Base-by-base conservation (phyloP, 2,888 invertebrate genomes). In the Pandemis corylana region DNA sequence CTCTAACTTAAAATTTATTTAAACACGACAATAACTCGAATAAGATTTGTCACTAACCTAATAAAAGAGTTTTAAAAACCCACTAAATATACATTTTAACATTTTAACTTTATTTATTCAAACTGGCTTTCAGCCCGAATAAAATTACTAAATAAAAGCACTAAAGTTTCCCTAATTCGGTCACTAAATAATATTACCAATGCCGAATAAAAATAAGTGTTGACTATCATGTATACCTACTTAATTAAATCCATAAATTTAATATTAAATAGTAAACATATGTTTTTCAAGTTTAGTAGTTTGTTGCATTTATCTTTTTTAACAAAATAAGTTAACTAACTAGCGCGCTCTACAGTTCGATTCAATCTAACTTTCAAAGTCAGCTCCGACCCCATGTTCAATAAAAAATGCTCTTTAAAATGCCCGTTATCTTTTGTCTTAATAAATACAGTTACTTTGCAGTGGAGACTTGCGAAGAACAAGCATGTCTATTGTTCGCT, bases 31-130 rank as follows among this genome's bases (percentile, higher is more conserved):
- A 62, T 28, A 15, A 65, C 13, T 61, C 28, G 20, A 15, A 70
- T 70, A 44, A n/a, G 44, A 62, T 44, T 62, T 15, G 28, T 44
- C 28, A 70, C 42, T 69, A 61, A 69, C 51, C 65, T 69, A 70
- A 53, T 20, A 20, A 56, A 13, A 65, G 73, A 74, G 73, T 65
- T 59, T 74, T 65, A n/a, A 9, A 65, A 69, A 74, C 74, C 61
- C 68, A 15, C 66, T 56, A 36, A 56, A 68, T 68, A 56, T 41
- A 56, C 10, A 41, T 13, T 49, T 13, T 36, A 36, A 13, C 12
- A 51, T 63, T 36, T 56, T 41, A 41, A 59, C n/a, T 20, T 20
- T 73, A 59, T 51, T 44, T 68, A 44, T 46, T 44, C 49, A 44
- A 53, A 53, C 28, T 62, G 15, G 72, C 53, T 56, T 68, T 68